Evolutionary conservation across 2,113 vertebrate genomes (phyloP).

Genomic region (Toxotes chatareus): DNA sequence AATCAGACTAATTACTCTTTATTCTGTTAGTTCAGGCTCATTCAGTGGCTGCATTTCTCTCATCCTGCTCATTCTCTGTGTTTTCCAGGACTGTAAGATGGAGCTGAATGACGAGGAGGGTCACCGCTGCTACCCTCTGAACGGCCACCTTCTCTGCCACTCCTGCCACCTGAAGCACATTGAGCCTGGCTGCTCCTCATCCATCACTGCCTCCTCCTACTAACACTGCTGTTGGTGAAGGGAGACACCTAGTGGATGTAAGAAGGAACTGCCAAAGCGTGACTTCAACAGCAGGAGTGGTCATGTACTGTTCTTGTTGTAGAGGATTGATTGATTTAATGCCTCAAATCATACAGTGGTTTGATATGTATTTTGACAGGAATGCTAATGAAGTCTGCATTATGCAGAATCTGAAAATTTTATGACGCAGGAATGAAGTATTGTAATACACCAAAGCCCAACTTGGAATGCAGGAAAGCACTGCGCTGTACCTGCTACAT

Average conservation of each 20-base stretch:
- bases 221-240: constrained; percentile 76
- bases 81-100: constrained; percentile 91
- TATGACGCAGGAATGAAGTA: constrained; percentile 52
- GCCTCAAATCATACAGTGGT: constrained; percentile 8
- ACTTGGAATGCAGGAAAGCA: constrained; percentile 37
- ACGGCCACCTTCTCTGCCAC: constrained; percentile 93
- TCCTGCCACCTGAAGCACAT: constrained; percentile 93
- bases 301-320: constrained; percentile 70
- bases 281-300: constrained; percentile 15
- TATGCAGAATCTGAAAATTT: constrained; percentile 11
- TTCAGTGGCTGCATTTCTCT: not conserved
- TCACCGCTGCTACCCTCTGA: constrained; percentile 94
- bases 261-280: constrained; percentile 53
- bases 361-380: constrained; percentile 40
- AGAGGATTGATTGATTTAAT: constrained; percentile 61
- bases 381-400: constrained; percentile 47
- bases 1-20: not conserved
- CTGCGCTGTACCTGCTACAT: not conserved
- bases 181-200: constrained; percentile 81
- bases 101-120: constrained; percentile 95
- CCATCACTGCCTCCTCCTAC: constrained; percentile 69
- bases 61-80: not conserved
- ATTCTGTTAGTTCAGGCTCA: not conserved
- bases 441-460: constrained; percentile 38
- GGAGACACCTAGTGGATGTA: constrained; percentile 67